Evolutionary conservation across 1,140 invertebrate species (phyloP), one percentile per base, ranked within the genome.

Genomic region (Reticulitermes speratus): DNA sequence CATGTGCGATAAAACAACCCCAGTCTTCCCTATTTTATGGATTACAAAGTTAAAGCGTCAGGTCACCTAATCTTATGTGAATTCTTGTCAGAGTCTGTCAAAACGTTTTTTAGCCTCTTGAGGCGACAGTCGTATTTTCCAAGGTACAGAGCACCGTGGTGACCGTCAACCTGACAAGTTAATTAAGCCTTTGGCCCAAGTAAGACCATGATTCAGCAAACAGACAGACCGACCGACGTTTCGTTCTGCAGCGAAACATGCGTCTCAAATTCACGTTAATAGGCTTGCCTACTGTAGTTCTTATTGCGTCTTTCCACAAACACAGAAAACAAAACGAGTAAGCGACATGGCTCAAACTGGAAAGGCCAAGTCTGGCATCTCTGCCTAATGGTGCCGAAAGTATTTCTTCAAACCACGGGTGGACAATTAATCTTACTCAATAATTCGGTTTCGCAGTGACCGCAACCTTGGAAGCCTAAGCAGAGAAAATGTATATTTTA

Each of bases 171-270:
- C 65, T 75, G 65, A 75, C 65, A 75, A 75, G 9, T 75, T 75
- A 75, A 75, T 75, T 75, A 75, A 75, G 65, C 65, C 65, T 75
- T 25, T 30, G 65, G 65, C 9, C 65, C 65, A 75, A 25, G 65
- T 75, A 75, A 75, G 65, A 30, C 65, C 65, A 30, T 75, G 65
- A 75, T 75, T 75, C 65, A 75, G 65, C 65, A 75, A 30, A 30
- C n/a, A 65, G 12, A 65, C 21, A n/a, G 65, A 30, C 65, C 38
- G 38, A 38, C 38, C 25, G 65, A 75, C 65, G 65, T 75, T 75
- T 75, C 65, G 65, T 75, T 75, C 65, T 75, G 65, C 65, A 75
- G 25, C n/a, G 1, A 14, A 75, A 75, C 65, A 75, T 75, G 65
- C 65, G 65, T 75, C n/a, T 25, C 65, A 75, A 75, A 75, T 75